A percentile compares a stretch with the other conserved stretches of the same genome.
Evolutionary conservation across 1,140 invertebrate genomes (phyloP).

Genomic region (Epicauta chinensis): DNA sequence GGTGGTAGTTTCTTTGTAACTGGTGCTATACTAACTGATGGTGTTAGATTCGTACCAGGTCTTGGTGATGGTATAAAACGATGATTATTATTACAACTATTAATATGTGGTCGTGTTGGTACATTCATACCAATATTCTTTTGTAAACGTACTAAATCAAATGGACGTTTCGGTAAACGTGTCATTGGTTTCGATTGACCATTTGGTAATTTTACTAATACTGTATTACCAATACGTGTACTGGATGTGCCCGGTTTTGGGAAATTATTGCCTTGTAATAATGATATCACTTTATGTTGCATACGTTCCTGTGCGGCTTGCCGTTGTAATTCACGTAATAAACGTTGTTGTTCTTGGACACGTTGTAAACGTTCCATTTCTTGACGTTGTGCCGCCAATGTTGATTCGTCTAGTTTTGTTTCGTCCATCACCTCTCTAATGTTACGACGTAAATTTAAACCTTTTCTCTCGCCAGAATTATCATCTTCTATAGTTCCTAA

Average conservation of each 20-base stretch:
- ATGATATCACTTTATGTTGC: constrained; percentile 60
- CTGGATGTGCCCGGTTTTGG: constrained; percentile 38
- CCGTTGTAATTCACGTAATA: constrained; percentile 68
- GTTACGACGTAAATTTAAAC: constrained; percentile 69
- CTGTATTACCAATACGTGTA: constrained; percentile 46
- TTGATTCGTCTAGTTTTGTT: constrained; percentile 84
- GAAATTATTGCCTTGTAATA: constrained; percentile 58
- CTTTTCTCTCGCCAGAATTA: constrained; percentile 42
- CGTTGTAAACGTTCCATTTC: constrained; percentile 80
- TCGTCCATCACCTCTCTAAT: constrained; percentile 90
- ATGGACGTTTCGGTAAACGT: constrained; percentile 38
- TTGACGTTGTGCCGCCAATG: constrained; percentile 84
- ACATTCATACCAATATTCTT: constrained; percentile 23
- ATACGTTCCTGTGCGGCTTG: constrained; percentile 64
- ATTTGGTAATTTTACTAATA: constrained; percentile 57
- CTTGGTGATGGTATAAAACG: constrained; percentile 1
- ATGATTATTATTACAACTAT: too few species aligned
- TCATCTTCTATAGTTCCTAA: constrained; percentile 28
- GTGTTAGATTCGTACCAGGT: constrained; percentile 42
- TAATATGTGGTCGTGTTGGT: neutral
- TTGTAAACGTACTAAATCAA: constrained; percentile 42
- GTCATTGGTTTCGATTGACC: constrained; percentile 49
- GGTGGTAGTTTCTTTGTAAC: constrained; percentile 38
- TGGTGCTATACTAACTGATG: constrained; percentile 50
- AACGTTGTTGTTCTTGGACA: constrained; percentile 77